These are phyloP conservation scores for Talpa occidentalis DNA, from an alignment of 2,113 vertebrate genomes.

Conservation along the genomic window DNA sequence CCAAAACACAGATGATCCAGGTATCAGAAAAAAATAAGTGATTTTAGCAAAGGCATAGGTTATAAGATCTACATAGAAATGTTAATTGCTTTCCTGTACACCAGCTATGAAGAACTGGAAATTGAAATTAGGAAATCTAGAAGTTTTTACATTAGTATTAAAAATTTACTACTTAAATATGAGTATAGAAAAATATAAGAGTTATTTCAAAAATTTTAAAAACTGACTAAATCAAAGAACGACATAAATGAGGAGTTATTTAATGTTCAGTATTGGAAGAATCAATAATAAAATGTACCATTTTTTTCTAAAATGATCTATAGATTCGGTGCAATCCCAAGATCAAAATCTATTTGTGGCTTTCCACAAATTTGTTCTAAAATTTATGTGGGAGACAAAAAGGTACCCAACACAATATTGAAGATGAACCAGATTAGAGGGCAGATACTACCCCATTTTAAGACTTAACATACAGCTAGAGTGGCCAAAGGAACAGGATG, in stretches of 20 bases:
- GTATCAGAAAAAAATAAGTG: background rate
- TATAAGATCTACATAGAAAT: background rate
- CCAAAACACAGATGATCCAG: background rate
- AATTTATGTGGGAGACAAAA: background rate
- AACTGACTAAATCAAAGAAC: background rate
- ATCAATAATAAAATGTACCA: background rate
- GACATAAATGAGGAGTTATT: background rate
- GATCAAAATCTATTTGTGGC: background rate
- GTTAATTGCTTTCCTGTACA: background rate
- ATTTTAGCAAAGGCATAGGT: background rate
- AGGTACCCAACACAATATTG: background rate
- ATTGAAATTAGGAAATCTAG: background rate
- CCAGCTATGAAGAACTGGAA: background rate
- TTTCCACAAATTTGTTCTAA: background rate
- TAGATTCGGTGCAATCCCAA: background rate
- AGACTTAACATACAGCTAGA: background rate
- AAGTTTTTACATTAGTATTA: background rate
- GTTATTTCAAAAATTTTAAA: background rate
- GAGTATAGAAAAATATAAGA: background rate
- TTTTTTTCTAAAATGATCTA: background rate
- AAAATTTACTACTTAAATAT: background rate
- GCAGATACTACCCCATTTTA: background rate
- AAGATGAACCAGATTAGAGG: background rate
- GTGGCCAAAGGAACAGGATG: background rate
- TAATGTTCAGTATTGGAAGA: background rate